Evolutionary conservation across 2,113 vertebrate species (phyloP), one percentile per base, ranked within the genome.

Genomic region (Herpailurus yagouaroundi): DNA sequence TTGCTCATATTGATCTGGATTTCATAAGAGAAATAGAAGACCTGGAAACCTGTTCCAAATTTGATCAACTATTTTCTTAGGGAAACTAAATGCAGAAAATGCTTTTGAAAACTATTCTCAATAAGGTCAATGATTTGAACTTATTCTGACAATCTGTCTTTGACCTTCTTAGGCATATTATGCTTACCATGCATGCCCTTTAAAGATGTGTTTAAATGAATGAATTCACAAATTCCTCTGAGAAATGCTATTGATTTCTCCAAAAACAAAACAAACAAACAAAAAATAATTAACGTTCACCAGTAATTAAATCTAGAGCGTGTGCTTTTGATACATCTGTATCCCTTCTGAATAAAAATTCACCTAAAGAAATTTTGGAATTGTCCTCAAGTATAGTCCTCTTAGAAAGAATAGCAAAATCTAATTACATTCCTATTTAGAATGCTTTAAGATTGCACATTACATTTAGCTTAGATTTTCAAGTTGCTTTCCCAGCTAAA

Each of bases 221-320:
- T 98, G 95, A 97, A 98, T 98, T 97, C 91, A 98, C 79, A 79
- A 89, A 97, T 98, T 98, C 87, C 93, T 98, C 93, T 97, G 95
- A 98, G 96, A 95, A 98, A 97, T 29, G 23, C 18, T 98, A 98
- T 97, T 97, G 98, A 98, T 98, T 98, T 98, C 98, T 98, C 97
- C 95, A 92, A 81, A 87, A 95, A 48, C 38, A 73, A 87, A 96
- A 29, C 5, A 89, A 95, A 85, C 10, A 90, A 92, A 85, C 7
- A 95, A 97, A 98, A 98, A 98, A 97, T 84, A 98, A 98, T 98
- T 98, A 98, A 98, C 74, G 97, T 92, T 98, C 91, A 92, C 71
- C 91, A 95, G 97, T 97, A 98, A 98, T 98, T 98, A 98, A 97
- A 94, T 94, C 94, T 82, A 68, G 25, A 97, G 69, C 96, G 91